Base-by-base conservation (phyloP, 2,888 invertebrate species). In the Rugalucina vietnamica region DNA sequence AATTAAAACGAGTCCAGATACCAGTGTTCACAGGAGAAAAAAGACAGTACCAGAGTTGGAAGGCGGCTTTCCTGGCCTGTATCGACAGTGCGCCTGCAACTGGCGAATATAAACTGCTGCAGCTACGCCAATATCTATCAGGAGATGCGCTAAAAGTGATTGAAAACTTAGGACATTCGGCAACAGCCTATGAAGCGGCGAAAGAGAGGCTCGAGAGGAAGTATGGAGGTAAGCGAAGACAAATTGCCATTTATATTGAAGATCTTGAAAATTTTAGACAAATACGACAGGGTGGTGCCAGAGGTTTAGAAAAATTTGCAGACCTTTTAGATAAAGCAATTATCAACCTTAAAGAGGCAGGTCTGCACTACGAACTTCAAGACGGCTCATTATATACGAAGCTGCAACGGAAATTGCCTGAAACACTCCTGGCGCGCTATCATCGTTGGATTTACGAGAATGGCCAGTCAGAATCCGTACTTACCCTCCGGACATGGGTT, bases 41-140 rank as follows among this genome's bases (percentile, higher is more conserved):
- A 73, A 21, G 70, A n/a, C 81, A 74, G 18, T 86, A 87, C 27
- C 57, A 82, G 27, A 60, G 74, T 18, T 82, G 86, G 82, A 77
- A 84, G 71, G 76, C 81, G n/a, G 79, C 81, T 34, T 79, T 86
- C 29, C 27, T 29, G 27, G 57, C 82, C 29, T 86, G 84, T 49
- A 79, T 84, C n/a, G 80, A 88, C 50, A 76, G 75, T 34, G 81
- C 85, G 3, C 83, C 83, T n/a, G 81, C 85, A 0, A 85, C 84
- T 12, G 50, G 60, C 36, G 87, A 87, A 49, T 85, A 82, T 54
- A 85, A 84, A 70, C 70, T 85, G 24, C 72, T 88, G 74, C 85
- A 88, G 36, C 39, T 88, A 18, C n/a, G 85, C 5, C 85, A 88
- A 29, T 88, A 82, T 73, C 39, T 88, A 24, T 32, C 65, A 24